Percentiles rank a stretch among this genome's conserved stretches.
Evolutionary conservation across 2,888 invertebrate genomes (phyloP).

Genomic region (Drosophila neonasuta): DNA sequence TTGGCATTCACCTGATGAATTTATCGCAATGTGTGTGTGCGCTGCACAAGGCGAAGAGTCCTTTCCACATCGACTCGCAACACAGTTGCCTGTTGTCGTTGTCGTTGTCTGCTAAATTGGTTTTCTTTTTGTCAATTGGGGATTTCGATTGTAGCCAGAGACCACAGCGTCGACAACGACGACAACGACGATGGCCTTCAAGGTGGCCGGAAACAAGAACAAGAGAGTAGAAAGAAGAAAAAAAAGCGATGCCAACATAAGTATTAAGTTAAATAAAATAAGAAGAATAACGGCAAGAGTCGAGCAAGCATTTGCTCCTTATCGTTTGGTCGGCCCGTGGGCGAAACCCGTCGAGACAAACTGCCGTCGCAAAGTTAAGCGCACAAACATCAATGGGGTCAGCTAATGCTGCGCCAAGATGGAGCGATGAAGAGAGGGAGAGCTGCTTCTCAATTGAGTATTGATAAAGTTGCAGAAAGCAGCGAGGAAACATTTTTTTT

Average conservation of each 20-base stretch:
- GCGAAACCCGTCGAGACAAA: slow-evolving; percentile 67
- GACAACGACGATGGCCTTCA: slow-evolving; percentile 21
- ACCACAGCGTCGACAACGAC: slow-evolving; percentile 64
- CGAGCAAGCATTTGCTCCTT: slow-evolving; percentile 23
- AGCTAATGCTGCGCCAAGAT: slow-evolving; percentile 63
- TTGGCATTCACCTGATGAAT: slow-evolving; percentile 81
- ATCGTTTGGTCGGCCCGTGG: slow-evolving; percentile 13
- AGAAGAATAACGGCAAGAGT: slow-evolving; percentile 50
- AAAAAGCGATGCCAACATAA: slow-evolving; percentile 68
- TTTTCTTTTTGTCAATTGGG: slow-evolving; percentile 82
- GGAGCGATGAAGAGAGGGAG: slow-evolving; percentile 5
- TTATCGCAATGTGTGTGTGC: slow-evolving; percentile 70
- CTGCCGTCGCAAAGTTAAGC: slow-evolving; percentile 78
- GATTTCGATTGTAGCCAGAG: slow-evolving; percentile 80
- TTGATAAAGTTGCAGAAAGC: slow-evolving; percentile 79
- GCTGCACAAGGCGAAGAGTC: slow-evolving; percentile 1
- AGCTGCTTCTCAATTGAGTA: slow-evolving; percentile 78
- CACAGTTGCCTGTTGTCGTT: slow-evolving; percentile 30
- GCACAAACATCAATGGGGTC: slow-evolving; percentile 77
- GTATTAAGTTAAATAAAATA: slow-evolving; percentile 75
- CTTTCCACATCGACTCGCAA: not conserved
- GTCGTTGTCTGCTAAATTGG: slow-evolving; percentile 81
- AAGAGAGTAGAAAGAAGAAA: slow-evolving; percentile 33
- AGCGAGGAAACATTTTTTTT: slow-evolving; percentile 34
- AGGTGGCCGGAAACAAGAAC: slow-evolving; percentile 35